Conservation (phyloP, 2,113 vertebrate species). For the Pelmatolapia mariae region DNA sequence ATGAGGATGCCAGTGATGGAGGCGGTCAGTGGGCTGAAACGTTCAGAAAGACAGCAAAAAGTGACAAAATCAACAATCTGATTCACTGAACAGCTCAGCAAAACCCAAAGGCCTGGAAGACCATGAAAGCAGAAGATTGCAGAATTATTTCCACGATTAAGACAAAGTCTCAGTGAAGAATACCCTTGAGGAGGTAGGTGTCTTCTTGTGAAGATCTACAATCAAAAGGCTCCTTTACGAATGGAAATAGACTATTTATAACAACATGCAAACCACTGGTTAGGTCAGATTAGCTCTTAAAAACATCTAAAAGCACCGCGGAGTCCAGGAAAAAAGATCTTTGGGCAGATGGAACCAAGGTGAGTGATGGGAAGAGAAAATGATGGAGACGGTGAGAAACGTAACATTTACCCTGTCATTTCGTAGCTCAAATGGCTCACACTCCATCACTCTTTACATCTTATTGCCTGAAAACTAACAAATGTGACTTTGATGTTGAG, state of each 20-base stretch:
- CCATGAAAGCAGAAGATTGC: background rate
- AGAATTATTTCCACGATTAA: background rate
- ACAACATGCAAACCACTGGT: background rate
- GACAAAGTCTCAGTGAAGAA: background rate
- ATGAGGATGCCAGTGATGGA: background rate
- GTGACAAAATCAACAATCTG: background rate
- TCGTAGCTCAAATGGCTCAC: fast-evolving
- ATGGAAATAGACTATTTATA: background rate
- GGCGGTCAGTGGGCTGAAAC: fast-evolving
- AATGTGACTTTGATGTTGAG: background rate
- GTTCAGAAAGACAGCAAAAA: background rate
- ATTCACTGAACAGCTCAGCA: background rate
- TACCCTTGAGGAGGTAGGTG: background rate
- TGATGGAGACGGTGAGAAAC: background rate
- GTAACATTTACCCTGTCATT: background rate
- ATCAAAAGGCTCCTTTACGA: background rate
- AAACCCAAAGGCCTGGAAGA: background rate
- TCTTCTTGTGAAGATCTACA: background rate
- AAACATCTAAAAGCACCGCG: background rate
- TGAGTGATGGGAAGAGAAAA: background rate
- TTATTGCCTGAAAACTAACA: background rate
- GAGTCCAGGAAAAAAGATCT: background rate
- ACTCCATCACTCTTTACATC: background rate
- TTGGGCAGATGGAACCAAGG: fast-evolving
- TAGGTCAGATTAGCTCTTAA: background rate